Percentiles rank a stretch among this genome's conserved stretches.
Conservation (phyloP, 1,140 invertebrate genomes). For the Halotydeus destructor region DNA sequence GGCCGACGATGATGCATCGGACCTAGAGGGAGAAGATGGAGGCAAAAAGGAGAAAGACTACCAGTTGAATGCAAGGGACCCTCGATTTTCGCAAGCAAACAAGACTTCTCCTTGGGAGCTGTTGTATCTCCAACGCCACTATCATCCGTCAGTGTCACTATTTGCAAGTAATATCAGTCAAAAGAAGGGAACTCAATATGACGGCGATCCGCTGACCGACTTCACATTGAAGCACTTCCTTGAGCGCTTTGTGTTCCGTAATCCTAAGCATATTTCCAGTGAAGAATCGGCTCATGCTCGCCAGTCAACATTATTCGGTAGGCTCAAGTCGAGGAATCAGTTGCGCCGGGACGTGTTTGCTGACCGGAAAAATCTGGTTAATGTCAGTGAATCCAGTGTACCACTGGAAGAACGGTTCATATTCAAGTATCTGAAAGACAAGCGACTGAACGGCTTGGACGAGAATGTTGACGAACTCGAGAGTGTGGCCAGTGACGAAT, state of each 20-base stretch:
- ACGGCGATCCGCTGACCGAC: constrained; percentile 77
- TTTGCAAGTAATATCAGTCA: constrained; percentile 63
- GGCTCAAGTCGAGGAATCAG: no score
- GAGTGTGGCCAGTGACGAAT: constrained; percentile 69
- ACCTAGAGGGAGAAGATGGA: constrained; percentile 21
- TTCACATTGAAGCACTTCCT: constrained; percentile 71
- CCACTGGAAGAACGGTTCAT: constrained; percentile 62
- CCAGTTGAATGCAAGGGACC: constrained; percentile 8
- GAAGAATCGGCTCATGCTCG: constrained; percentile 10
- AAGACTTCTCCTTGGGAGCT: constrained; percentile 41
- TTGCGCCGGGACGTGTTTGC: no score
- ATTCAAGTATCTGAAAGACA: constrained; percentile 28
- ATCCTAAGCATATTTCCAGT: constrained; percentile 54
- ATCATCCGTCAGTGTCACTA: constrained; percentile 69
- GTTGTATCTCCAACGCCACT: constrained; percentile 43
- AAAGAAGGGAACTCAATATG: constrained; percentile 42
- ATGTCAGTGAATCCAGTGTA: constrained; percentile 40
- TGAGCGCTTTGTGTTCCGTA: constrained; percentile 86
- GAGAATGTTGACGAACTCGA: constrained; percentile 43
- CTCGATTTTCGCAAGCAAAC: constrained; percentile 8
- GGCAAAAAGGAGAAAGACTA: constrained; percentile 18
- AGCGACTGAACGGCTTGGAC: constrained; percentile 22
- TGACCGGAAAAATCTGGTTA: constrained; percentile 33
- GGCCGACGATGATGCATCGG: constrained; percentile 22
- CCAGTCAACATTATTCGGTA: constrained; percentile 4